Base-by-base conservation (phyloP, 2,888 invertebrate species). In the Agrenia bidenticulata region DNA sequence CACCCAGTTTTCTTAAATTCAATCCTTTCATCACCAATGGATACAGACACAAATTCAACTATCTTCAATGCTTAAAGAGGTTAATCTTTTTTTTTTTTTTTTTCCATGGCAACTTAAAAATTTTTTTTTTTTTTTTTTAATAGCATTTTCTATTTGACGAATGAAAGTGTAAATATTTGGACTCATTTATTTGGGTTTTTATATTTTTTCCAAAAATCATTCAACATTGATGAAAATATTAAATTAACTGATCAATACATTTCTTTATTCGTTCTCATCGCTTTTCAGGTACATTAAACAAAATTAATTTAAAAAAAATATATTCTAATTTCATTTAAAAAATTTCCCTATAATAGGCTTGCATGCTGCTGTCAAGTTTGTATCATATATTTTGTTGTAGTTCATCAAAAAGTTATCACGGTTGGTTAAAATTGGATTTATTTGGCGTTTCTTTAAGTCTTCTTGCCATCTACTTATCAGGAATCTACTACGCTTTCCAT, bases 111-210 rank as follows among this genome's bases (percentile, higher is more conserved):
- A 7, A 32, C 4, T 32, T 11, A 11, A 32, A 32, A 32, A 32
- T 51, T 15, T 9, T 50, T 15, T 61, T 23, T 11, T 11, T 37
- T 32, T 39, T 11, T 17, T 57, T 45, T 5, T 13, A 42, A 49
- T 82, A 93, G 95, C 80, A 84, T 94, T 79, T 94, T 96, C 82
- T 90, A 93, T 88, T 93, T 94, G 93, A 95, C 92, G 63, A 97
- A 97, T 80, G 97, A 97, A 81, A 96, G 95, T 0, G 86, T 97
- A 79, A 97, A 97, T 79, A 95, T 97, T 79, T 97, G 97, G 97
- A 93, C 93, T 53, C 97, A 97, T 80, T 84, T 97, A 11, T 89
- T 90, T 77, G 92, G 92, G 11, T 89, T 90, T 84, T 89, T 80
- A 81, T 95, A 61, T 90, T 97, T 78, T 82, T 92, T 67, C 88